Base-by-base conservation (phyloP, 1,140 invertebrate genomes). In the Drosophila ambigua region DNA sequence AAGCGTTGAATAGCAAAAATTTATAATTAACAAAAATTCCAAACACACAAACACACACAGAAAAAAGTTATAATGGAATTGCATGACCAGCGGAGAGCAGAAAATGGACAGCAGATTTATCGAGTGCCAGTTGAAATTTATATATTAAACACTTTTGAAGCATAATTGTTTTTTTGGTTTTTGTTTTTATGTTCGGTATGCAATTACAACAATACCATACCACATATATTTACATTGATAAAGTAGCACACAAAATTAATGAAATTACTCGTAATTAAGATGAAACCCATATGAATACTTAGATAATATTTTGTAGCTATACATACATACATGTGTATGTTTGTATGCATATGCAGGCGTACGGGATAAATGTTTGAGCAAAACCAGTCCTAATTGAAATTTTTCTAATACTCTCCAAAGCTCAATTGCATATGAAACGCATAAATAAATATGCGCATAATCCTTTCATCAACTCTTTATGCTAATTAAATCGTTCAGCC, bases 1-100 rank as follows among this genome's bases (percentile, higher is more conserved):
- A 50, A 68, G 51, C 45, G 63, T 50, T 69, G 24, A 55, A 68
- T 35, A 15, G 26, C 24, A 35, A 11, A 68, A 68, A 50, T 50
- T 11, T 35, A 50, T 68, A 49, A 69, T 57, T 67, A 53, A 13
- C 35, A 66, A 28, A 41, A 55, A 53, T 13, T 8, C 41, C 52
- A 39, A 9, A 2, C 35, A 39, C 35, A 4, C 26, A 28, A 2
- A 3, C 2, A 23, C 8, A 31, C 8, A 31, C 8, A 31, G 2
- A 11, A 16, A 16, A 35, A 24, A 52, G 20, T 20, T 39, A 52
- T 26, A 52, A 53, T 46, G 31, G n/a, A 53, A 52, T 65, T 43
- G 44, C 35, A 64, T 13, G 26, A 65, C 60, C 64, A 65, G 35
- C 9, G 2, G 8, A 31, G 31, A 31, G 3, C 31, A 4, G 16